Evolutionary conservation across 30 jellyfish, hydroid and myxozoan species (phyloP).

Genomic region (Chrysaora quinquecirrha): DNA sequence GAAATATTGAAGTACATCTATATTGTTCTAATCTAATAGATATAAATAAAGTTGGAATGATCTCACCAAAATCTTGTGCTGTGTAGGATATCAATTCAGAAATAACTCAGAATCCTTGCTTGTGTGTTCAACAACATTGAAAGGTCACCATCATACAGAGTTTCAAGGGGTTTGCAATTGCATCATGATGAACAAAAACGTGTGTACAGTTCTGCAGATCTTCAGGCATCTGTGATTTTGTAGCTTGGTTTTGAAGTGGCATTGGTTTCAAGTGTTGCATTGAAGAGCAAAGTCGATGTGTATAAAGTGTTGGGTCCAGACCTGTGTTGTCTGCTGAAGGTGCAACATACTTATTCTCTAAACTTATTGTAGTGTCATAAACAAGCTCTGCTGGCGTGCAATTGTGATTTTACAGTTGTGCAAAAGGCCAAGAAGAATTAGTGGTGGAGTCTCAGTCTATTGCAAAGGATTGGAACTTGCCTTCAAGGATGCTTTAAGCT

Average conservation of each 20-base stretch:
- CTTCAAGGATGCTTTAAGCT: too few species aligned
- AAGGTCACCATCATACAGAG: slow-evolving; percentile 41
- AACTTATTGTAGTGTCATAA: slow-evolving; percentile 4
- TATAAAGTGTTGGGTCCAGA: slow-evolving; percentile 4
- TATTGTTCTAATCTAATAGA: too few species aligned
- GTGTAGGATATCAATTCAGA: too few species aligned
- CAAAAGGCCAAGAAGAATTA: slow-evolving; percentile 7
- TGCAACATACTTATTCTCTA: background rate
- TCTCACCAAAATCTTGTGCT: too few species aligned
- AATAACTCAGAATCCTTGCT: slow-evolving; percentile 9
- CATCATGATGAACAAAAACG: slow-evolving; percentile 28
- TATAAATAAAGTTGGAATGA: too few species aligned
- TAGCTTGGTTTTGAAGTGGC: background rate
- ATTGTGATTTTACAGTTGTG: background rate
- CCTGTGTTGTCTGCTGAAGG: slow-evolving; percentile 2
- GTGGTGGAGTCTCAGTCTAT: background rate
- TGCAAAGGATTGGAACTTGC: background rate
- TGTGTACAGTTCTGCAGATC: slow-evolving; percentile 9
- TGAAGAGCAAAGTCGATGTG: too few species aligned
- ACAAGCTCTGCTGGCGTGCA: slow-evolving; percentile 11
- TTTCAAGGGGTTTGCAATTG: slow-evolving; percentile 16
- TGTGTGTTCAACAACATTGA: slow-evolving; percentile 5
- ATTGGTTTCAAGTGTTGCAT: too few species aligned
- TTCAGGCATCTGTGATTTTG: slow-evolving; percentile 1
- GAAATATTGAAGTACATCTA: too few species aligned